These are phyloP conservation scores for Caenorhabditis inopinata DNA, from an alignment of 1,140 invertebrate genomes.

Conservation along the genomic window DNA sequence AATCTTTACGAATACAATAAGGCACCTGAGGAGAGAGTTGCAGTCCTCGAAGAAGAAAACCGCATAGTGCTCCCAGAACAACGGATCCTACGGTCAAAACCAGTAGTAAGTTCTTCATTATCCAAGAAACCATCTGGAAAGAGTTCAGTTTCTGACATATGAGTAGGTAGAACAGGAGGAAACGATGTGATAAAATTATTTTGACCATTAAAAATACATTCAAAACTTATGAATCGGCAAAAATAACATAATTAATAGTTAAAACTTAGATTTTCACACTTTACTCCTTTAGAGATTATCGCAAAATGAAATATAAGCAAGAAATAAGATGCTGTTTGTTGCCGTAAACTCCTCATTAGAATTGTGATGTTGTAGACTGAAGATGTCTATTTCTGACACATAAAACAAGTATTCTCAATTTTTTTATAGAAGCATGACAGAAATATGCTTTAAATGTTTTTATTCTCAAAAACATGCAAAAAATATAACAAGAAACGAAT, in stretches of 20 bases:
- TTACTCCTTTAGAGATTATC: not conserved
- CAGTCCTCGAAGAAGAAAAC: conserved; percentile 51
- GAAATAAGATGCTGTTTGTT: not conserved
- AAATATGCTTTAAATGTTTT: too few species aligned
- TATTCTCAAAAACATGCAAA: too few species aligned
- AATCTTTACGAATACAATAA: too few species aligned
- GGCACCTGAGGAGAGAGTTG: conserved; percentile 40
- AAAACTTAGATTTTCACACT: not conserved
- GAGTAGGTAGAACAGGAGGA: too few species aligned
- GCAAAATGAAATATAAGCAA: not conserved
- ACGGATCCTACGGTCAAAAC: conserved; percentile 59
- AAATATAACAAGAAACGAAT: not conserved
- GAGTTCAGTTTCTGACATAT: not conserved
- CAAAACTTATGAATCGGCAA: not conserved
- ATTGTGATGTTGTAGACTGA: conserved; percentile 20
- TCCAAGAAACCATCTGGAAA: conserved; percentile 49
- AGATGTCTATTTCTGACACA: conserved; percentile 14
- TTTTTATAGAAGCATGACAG: too few species aligned
- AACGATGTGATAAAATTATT: not conserved
- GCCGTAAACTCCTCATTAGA: conserved; percentile 21
- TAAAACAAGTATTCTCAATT: not conserved
- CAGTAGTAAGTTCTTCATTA: conserved; percentile 58
- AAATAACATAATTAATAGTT: not conserved
- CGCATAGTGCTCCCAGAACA: conserved; percentile 57
- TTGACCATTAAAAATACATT: not conserved